phyloP scores from a whole-genome alignment of 2,113 vertebrate species.

The Oryzias curvinotus region DNA sequence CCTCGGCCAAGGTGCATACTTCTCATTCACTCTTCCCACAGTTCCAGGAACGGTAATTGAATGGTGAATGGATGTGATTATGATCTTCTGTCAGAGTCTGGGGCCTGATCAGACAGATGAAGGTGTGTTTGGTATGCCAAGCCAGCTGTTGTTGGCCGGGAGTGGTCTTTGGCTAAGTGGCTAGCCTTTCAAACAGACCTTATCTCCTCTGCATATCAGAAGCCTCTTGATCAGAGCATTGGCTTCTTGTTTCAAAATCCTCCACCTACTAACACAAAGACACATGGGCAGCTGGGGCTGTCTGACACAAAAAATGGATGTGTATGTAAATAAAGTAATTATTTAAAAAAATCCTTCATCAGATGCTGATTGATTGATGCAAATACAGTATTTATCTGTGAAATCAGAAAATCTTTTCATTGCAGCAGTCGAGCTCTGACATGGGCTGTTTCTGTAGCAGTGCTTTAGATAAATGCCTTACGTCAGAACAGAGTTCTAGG shows the following conservation, averaged over 20 bases:
- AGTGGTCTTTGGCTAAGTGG: conserved; percentile 53
- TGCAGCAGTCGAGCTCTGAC: neutral
- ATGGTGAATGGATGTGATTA: conserved; percentile 65
- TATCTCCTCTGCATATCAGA: conserved; percentile 62
- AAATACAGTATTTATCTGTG: neutral
- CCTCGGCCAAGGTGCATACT: conserved; percentile 30
- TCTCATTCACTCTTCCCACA: conserved; percentile 47
- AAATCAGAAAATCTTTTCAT: neutral
- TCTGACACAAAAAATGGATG: conserved; percentile 5
- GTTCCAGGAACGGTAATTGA: conserved; percentile 63
- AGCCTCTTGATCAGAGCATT: conserved; percentile 40
- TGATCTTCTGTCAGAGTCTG: conserved; percentile 64
- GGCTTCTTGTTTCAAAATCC: conserved; percentile 39
- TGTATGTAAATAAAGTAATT: conserved; percentile 13
- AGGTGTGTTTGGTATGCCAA: conserved; percentile 52
- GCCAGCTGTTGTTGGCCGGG: conserved; percentile 67
- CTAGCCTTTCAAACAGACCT: conserved; percentile 58
- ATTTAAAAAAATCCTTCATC: neutral
- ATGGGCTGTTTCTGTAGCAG: conserved; percentile 15
- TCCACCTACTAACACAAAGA: conserved; percentile 56
- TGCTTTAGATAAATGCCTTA: neutral
- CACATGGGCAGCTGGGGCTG: conserved; percentile 19
- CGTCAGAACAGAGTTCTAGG: conserved; percentile 4
- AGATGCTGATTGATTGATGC: too few relatives aligned
- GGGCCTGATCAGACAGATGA: conserved; percentile 66